Percentiles rank a stretch among this genome's conserved stretches.
These are phyloP conservation scores for Chaetura pelagica DNA, from an alignment of 2,113 vertebrate genomes.

Conservation along the genomic window DNA sequence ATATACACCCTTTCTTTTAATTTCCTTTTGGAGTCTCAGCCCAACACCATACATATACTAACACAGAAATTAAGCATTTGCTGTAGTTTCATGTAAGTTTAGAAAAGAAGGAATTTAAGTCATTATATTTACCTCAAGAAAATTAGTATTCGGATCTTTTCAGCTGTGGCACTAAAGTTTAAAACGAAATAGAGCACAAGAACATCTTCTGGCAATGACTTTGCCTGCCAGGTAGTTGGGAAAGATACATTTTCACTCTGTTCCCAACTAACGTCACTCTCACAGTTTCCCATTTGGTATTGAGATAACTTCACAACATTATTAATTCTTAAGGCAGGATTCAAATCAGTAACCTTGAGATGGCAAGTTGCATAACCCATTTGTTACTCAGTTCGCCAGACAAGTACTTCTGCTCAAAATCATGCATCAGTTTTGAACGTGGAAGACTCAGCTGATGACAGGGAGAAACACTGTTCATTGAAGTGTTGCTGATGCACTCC, in stretches of 20 bases:
- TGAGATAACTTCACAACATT: background rate
- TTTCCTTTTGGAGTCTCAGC: background rate
- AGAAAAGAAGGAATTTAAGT: background rate
- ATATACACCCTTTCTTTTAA: rapidly evolving
- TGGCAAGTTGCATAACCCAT: conserved; percentile 3
- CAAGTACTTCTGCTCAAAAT: conserved; percentile 34
- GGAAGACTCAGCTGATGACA: background rate
- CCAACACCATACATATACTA: background rate
- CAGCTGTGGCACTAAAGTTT: background rate
- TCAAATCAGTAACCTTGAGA: conserved; percentile 17
- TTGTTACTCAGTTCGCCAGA: conserved; percentile 11
- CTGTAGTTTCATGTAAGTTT: background rate
- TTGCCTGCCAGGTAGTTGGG: background rate
- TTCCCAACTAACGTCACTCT: background rate
- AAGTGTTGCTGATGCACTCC: conserved; percentile 20
- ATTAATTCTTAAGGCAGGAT: background rate
- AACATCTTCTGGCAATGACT: background rate
- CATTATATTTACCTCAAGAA: background rate
- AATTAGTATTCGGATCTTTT: background rate
- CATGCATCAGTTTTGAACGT: background rate
- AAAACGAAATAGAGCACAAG: background rate
- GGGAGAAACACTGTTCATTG: background rate
- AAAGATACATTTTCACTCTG: background rate
- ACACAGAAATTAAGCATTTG: background rate
- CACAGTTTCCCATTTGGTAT: background rate